Evolutionary conservation across 1,140 invertebrate species (phyloP).

Genomic region (Nilaparvata lugens): DNA sequence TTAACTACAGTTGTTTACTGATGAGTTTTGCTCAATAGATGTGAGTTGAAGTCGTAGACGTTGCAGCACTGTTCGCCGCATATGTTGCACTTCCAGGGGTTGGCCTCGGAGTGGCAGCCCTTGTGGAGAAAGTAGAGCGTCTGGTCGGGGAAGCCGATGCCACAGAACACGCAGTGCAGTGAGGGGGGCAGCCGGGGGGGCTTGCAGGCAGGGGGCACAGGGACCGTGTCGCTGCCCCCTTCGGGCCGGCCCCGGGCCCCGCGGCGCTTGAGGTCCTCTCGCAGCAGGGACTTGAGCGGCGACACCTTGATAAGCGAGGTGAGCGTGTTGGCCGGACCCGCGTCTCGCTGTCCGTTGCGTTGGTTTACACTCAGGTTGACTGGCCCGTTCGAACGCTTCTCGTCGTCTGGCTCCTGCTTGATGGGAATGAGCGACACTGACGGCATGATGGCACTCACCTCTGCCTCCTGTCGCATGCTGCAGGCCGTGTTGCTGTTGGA

Average conservation of each 20-base stretch:
- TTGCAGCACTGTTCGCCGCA: slow-evolving; percentile 89
- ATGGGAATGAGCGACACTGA: slow-evolving; percentile 79
- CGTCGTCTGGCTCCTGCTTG: slow-evolving; percentile 55
- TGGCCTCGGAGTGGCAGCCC: slow-evolving; percentile 91
- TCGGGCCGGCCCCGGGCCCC: slow-evolving; percentile 8
- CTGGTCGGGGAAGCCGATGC: slow-evolving; percentile 89
- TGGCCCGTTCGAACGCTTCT: slow-evolving; percentile 31
- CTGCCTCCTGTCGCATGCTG: slow-evolving; percentile 40
- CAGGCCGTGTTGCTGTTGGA: slow-evolving; percentile 62
- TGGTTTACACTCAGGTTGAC: slow-evolving; percentile 31
- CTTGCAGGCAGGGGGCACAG: not conserved
- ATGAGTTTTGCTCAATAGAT: slow-evolving; percentile 87
- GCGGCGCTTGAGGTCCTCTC: slow-evolving; percentile 63
- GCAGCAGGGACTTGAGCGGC: slow-evolving; percentile 67
- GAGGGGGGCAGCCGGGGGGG: slow-evolving; percentile 6
- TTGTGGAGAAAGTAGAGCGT: slow-evolving; percentile 95
- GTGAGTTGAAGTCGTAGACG: slow-evolving; percentile 93
- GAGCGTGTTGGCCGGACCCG: slow-evolving; percentile 49
- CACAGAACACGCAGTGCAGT: slow-evolving; percentile 77
- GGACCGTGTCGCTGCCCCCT: not conserved
- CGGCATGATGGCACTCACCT: slow-evolving; percentile 53
- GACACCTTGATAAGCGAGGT: slow-evolving; percentile 44
- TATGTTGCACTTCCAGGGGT: slow-evolving; percentile 97
- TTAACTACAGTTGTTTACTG: slow-evolving; percentile 40
- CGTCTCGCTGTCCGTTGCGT: slow-evolving; percentile 13